Percentiles rank a stretch among this genome's conserved stretches.
phyloP scores from a whole-genome alignment of 2,113 vertebrate species.

The Nothobranchius furzeri region DNA sequence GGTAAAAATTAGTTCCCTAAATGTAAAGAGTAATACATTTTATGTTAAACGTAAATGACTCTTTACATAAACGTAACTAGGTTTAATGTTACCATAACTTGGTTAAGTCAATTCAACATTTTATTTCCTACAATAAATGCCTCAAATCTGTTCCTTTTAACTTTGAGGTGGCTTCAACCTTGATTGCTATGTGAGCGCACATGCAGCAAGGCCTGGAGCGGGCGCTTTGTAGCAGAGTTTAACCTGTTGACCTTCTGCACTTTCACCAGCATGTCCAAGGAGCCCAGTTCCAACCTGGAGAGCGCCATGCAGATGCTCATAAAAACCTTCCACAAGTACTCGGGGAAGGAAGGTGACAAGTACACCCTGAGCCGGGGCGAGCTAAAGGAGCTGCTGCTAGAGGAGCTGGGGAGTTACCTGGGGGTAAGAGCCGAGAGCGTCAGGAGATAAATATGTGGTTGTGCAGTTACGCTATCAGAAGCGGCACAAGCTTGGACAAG shows the following conservation, averaged over 20 bases:
- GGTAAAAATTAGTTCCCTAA: too few species aligned
- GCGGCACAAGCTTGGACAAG: constrained; percentile 47
- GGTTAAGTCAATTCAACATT: too few species aligned
- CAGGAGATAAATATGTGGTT: constrained; percentile 19
- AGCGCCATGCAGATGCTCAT: constrained; percentile 86
- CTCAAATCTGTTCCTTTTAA: constrained; percentile 36
- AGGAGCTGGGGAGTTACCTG: constrained; percentile 82
- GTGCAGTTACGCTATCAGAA: constrained; percentile 30
- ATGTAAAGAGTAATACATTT: constrained; percentile 16
- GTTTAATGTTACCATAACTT: too few species aligned
- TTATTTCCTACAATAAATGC: neutral
- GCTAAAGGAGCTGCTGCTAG: constrained; percentile 84
- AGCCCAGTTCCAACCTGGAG: constrained; percentile 81
- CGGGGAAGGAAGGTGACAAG: constrained; percentile 86
- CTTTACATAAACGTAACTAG: too few species aligned
- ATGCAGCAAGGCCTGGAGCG: constrained; percentile 73
- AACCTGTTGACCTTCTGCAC: constrained; percentile 39
- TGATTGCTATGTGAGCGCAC: constrained; percentile 68
- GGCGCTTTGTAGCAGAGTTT: constrained; percentile 40
- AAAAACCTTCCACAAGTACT: constrained; percentile 88
- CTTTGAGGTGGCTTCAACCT: constrained; percentile 67
- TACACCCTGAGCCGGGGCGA: constrained; percentile 83
- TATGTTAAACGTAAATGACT: neutral
- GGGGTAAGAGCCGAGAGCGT: constrained; percentile 63
- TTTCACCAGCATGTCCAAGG: constrained; percentile 79